Base-by-base conservation (phyloP, 2,888 invertebrate genomes). In the Tinea semifulvella region DNA sequence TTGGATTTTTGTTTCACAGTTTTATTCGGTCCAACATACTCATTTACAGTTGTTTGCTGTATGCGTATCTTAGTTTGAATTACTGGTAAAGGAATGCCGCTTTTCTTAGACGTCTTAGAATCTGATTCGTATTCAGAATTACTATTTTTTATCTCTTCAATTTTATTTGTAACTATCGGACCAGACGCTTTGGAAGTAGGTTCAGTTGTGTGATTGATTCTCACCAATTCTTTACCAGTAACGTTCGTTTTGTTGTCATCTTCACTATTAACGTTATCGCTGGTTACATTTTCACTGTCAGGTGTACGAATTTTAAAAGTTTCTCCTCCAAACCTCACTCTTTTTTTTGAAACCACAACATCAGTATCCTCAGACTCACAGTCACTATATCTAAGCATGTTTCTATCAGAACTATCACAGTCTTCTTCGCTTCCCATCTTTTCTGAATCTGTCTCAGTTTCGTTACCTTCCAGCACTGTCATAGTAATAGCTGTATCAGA, bases 271-370 rank as follows among this genome's bases (percentile, higher is more conserved):
- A 84, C 77, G 11, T 40, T 40, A 40, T 40, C 40, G 19, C 28
- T 43, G 7, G 31, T 19, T 19, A 86, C 74, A 44, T 87, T 88
- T 58, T 92, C 92, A 63, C 91, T 92, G 53, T 93, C 93, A 0
- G 93, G 93, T 10, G 93, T 93, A 49, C 93, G 77, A 67, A 93
- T 85, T 76, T 93, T 93, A 2, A 93, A 88, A 50, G 91, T 84
- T 70, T 93, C 93, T n/a, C 93, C 93, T 3, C 93, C 93, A 54
- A 93, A 93, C 42, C 91, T 87, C 6, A 93, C 93, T 56, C 91
- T 85, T 60, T 91, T 85, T 0, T 87, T 84, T 52, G 85, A 79
- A 16, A 87, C 80, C 22, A 66, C 68, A 11, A 76, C 80, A 46
- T 82, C 82, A 7, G 72, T 79, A 49, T 87, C 87, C 45, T 85